Evolutionary conservation across 2,113 vertebrate species (phyloP).

Genomic region (Zosterops borbonicus): DNA sequence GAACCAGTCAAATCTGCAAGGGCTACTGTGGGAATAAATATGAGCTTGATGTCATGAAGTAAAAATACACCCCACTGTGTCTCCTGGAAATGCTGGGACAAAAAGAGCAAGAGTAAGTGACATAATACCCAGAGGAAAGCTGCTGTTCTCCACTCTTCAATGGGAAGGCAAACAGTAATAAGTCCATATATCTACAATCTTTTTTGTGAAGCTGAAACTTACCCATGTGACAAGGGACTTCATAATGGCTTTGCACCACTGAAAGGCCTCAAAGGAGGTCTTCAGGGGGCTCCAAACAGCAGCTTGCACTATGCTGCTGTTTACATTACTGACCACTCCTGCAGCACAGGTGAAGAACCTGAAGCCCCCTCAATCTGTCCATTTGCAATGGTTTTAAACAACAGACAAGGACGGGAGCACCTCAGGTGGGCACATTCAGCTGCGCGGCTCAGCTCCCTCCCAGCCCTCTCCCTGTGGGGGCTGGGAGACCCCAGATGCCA

Average conservation of each 20-base stretch:
- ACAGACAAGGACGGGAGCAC: neutral
- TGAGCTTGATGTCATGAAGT: neutral
- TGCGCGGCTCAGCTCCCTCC: rapidly evolving
- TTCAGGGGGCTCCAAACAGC: neutral
- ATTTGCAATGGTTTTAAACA: neutral
- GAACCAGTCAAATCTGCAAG: neutral
- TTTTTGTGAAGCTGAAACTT: neutral
- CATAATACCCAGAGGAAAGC: neutral
- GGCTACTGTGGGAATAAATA: neutral
- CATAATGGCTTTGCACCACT: neutral
- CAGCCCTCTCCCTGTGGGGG: neutral
- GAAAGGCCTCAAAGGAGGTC: neutral
- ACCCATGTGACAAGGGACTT: neutral
- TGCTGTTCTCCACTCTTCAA: neutral
- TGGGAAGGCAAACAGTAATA: neutral
- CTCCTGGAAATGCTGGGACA: neutral
- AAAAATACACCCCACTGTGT: neutral
- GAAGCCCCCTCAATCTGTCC: neutral
- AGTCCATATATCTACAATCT: neutral
- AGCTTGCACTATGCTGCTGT: neutral
- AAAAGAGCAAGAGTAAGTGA: neutral
- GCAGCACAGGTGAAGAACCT: rapidly evolving
- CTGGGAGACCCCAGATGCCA: neutral
- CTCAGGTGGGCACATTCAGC: neutral
- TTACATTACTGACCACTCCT: neutral